Conservation (phyloP, 2,797 vertebrate species). For the Neoniphon sammara region DNA sequence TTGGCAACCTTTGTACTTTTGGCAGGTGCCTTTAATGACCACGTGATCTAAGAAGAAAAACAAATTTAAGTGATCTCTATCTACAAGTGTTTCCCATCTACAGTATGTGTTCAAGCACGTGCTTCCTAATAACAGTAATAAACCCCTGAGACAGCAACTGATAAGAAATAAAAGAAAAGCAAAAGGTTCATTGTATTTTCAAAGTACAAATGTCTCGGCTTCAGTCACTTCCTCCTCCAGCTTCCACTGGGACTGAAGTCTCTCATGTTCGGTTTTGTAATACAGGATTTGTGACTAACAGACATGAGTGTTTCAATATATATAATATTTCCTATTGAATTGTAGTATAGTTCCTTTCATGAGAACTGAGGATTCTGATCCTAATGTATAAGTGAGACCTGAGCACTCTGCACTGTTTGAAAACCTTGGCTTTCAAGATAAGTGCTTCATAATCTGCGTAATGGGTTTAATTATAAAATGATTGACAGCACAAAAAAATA, state of each 20-base stretch:
- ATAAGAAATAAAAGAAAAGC: no score
- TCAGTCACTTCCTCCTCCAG: not conserved
- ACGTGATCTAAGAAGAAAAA: no score
- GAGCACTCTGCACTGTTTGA: not conserved
- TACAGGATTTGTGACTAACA: not conserved
- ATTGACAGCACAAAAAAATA: no score
- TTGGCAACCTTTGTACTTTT: no score
- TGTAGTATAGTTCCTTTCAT: not conserved
- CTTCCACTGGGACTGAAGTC: not conserved
- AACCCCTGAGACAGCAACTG: no score
- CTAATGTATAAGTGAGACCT: not conserved
- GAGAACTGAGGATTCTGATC: not conserved
- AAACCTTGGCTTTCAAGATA: not conserved
- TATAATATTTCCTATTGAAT: not conserved
- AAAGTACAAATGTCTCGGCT: not conserved
- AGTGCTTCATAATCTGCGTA: not conserved
- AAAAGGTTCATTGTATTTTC: not conserved
- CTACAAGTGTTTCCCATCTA: no score
- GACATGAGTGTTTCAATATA: not conserved
- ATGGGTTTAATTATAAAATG: no score
- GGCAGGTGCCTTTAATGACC: no score
- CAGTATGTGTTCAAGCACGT: no score
- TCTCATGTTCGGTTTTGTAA: not conserved
- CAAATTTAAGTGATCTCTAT: no score
- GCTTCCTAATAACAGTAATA: no score